Percentiles rank a stretch among this genome's conserved stretches.
Conservation (phyloP, 2,113 vertebrate species). For the Scophthalmus maximus region DNA sequence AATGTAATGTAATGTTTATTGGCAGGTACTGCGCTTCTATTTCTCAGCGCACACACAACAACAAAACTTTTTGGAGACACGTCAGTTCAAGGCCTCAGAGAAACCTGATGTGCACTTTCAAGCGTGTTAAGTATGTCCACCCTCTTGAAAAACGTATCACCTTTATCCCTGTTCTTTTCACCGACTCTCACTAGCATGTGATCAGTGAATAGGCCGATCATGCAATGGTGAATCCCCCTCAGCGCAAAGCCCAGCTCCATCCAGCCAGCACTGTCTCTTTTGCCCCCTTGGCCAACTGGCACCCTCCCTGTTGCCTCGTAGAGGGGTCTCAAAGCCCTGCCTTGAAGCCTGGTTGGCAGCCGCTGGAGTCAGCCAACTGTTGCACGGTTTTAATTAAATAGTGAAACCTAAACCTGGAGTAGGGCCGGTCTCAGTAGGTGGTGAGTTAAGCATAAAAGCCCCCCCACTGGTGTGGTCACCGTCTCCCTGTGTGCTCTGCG, state of each 20-base stretch:
- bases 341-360: slow-evolving; percentile 61
- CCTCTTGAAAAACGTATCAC: slow-evolving; percentile 31
- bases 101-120: slow-evolving; percentile 22
- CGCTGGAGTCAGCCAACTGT: slow-evolving; percentile 72
- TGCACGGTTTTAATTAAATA: slow-evolving; percentile 83
- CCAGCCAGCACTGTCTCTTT: slow-evolving; percentile 20
- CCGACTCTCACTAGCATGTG: slow-evolving; percentile 13
- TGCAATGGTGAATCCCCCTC: slow-evolving; percentile 26
- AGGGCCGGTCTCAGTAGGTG: slow-evolving; percentile 42
- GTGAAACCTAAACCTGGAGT: slow-evolving; percentile 74
- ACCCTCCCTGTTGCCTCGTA: slow-evolving; percentile 19
- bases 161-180: slow-evolving; percentile 14
- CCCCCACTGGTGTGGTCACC: slow-evolving; percentile 37
- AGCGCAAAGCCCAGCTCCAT: slow-evolving; percentile 22
- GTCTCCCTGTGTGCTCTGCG: slow-evolving; percentile 49
- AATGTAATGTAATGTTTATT: too few species aligned
- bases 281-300: slow-evolving; percentile 45
- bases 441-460: slow-evolving; percentile 61
- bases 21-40: too few species aligned
- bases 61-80: background rate
- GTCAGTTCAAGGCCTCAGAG: background rate
- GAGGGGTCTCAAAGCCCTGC: slow-evolving; percentile 51
- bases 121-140: background rate
- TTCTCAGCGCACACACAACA: background rate
- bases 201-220: slow-evolving; percentile 22